Base-by-base conservation (phyloP, 2,797 vertebrate species). In the Danio jaintianensis region DNA sequence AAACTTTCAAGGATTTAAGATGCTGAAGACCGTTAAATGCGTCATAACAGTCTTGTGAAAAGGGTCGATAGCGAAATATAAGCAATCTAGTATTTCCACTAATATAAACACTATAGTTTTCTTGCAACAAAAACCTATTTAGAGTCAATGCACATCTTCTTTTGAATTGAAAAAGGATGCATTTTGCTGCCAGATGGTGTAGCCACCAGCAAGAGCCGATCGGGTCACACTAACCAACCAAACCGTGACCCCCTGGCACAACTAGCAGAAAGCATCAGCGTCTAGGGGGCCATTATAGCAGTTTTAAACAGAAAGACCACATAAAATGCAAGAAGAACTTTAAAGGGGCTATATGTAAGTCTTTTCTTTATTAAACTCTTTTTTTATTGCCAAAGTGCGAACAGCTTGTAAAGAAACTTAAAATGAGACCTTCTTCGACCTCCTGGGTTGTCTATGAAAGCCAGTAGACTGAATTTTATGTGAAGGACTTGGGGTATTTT, bases 261-360 rank as follows among this genome's bases (percentile, higher is more conserved):
- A 38, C 29, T 52, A 40, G 52, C 67, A 53, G 16, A 18, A 69
- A 53, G 18, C 29, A 40, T 7, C 4, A 10, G 45, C 0, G 10
- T 53, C 67, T 40, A 53, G 48, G 67, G 45, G 67, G 29, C 48
- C 48, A 69, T 69, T 69, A 69, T 69, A 69, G 6, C 29, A 10
- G 48, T 11, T 69, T 69, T 69, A 18, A 52, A 69, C 50, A 9
- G 2, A 52, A 52, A 52, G 22, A 36, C 8, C 10, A 13, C 15
- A 43, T 48, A 36, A 36, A 9, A 48, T 67, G 7, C 1, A 22
- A 29, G 22, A 66, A 47, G 63, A 50, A 50, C 15, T 6, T 36
- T 50, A n/a, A 68, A 68, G 29, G n/a, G 29, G 3, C 29, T 29
- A 29, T 29, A 29, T 29, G 29, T 29, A 29, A 29, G 29, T 29